A percentile compares a stretch with the other conserved stretches of the same genome.
These are phyloP conservation scores for Pangasius macronema DNA, from an alignment of 2,797 vertebrate species.

Conservation along the genomic window DNA sequence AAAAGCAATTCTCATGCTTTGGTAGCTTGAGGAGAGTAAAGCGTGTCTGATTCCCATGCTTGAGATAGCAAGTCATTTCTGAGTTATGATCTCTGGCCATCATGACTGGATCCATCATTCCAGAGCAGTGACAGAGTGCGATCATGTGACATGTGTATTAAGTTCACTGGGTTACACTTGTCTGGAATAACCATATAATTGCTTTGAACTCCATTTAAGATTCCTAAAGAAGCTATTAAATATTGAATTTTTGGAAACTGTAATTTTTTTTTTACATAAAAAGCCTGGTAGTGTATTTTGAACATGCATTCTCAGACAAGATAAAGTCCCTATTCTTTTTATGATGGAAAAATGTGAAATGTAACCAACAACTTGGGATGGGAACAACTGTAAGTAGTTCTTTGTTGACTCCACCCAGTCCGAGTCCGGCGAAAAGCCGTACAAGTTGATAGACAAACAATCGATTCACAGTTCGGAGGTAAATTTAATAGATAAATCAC, in stretches of 20 bases:
- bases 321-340: not conserved
- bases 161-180: slow-evolving; percentile 19
- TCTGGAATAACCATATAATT: not conserved
- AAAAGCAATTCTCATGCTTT: not conserved
- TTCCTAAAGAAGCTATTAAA: not conserved
- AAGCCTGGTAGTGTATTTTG: not conserved
- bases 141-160: slow-evolving; percentile 47
- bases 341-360: not conserved
- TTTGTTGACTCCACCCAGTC: not conserved
- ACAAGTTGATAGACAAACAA: not conserved
- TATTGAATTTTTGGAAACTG: not conserved
- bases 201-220: not conserved
- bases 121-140: not conserved
- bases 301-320: not conserved
- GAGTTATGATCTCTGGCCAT: not conserved
- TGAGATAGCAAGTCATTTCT: slow-evolving; percentile 30
- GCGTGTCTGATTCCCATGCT: not conserved
- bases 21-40: not conserved
- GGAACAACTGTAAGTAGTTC: not conserved
- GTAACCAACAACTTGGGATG: not conserved
- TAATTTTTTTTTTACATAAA: not conserved
- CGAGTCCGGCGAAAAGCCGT: too few relatives aligned
- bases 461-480: too few relatives aligned
- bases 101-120: slow-evolving; percentile 11
- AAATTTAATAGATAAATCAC: not conserved